Base-by-base conservation (phyloP, 1,140 invertebrate species). In the Brachionus rotundiformis region DNA sequence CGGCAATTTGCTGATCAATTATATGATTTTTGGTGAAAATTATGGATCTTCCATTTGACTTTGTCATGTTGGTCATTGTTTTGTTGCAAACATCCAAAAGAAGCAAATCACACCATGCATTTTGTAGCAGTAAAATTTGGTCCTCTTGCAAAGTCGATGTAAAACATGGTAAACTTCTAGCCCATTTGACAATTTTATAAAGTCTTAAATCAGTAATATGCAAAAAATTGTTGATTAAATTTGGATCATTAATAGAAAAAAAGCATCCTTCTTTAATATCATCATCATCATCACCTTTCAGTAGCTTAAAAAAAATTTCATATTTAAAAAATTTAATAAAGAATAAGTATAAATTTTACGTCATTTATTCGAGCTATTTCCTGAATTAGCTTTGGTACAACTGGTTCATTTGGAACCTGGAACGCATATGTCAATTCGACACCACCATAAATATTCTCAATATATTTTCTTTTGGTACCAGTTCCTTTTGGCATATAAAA, bases 161-260 rank as follows among this genome's bases (percentile, higher is more conserved):
- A 87, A 98, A 98, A 3, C 98, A 91, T 10, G 95, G 95, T 85
- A 98, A 89, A 88, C 94, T 96, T 87, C 98, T 95, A 89, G 95
- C 97, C 96, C 96, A 98, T 86, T 96, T 95, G 76, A 98, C 96
- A 84, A 98, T 95, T 89, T 97, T 96, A 87, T 98, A 98, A 0
- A 98, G 91, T 39, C 95, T 89, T 87, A 96, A 93, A 88, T 98
- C 96, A 44, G 95, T 95, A 81, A 98, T 81, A 77, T 88, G 87
- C 68, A 88, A 83, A 83, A 87, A 82, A 77, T 84, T 87, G 39
- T 44, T 85, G 82, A 85, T 86, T 36, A 83, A 83, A 25, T 59
- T 79, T 16, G 47, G 76, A 59, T 79, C 39, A 16, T 83, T 36
- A 1, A 65, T 5, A 83, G 29, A 82, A 71, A 23, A 84, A 79